phyloP scores from a whole-genome alignment of 2,888 invertebrate species.

The Lithophane socia region DNA sequence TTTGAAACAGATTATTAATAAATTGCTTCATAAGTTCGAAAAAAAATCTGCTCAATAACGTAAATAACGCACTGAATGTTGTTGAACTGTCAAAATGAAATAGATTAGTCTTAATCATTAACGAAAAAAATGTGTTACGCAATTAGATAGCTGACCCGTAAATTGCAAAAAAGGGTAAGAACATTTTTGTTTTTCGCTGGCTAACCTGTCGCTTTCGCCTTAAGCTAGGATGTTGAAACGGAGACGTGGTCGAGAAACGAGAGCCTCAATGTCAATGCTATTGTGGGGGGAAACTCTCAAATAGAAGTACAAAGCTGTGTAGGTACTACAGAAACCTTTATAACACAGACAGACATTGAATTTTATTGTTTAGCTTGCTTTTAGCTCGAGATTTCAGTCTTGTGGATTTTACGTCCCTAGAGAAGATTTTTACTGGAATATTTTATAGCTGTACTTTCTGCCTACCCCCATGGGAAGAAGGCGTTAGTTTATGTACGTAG shows the following conservation, averaged over 20 bases:
- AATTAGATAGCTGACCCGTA: neutral
- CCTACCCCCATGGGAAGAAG: too few relatives aligned
- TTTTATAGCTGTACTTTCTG: neutral
- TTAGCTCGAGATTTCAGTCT: neutral
- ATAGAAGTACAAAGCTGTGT: conserved; percentile 19
- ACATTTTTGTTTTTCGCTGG: neutral
- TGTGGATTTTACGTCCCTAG: neutral
- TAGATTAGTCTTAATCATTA: too few relatives aligned
- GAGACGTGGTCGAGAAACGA: conserved; percentile 26
- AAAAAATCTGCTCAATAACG: too few relatives aligned
- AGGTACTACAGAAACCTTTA: neutral
- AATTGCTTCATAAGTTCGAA: too few relatives aligned
- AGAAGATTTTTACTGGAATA: neutral
- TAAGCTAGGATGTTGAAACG: conserved; percentile 17
- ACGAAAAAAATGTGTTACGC: too few relatives aligned
- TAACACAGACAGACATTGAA: conserved; percentile 16
- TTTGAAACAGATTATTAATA: too few relatives aligned
- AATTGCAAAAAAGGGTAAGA: neutral
- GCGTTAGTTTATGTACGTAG: too few relatives aligned
- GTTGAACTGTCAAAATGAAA: too few relatives aligned
- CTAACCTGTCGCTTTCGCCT: neutral
- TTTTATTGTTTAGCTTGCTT: conserved; percentile 33
- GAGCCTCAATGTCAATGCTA: conserved; percentile 57
- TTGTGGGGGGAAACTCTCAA: conserved; percentile 24
- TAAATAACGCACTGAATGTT: too few relatives aligned